A percentile compares a stretch with the other conserved stretches of the same genome.
These are phyloP conservation scores for Boloria euphrosyne DNA, from an alignment of 2,888 invertebrate species.

Conservation along the genomic window DNA sequence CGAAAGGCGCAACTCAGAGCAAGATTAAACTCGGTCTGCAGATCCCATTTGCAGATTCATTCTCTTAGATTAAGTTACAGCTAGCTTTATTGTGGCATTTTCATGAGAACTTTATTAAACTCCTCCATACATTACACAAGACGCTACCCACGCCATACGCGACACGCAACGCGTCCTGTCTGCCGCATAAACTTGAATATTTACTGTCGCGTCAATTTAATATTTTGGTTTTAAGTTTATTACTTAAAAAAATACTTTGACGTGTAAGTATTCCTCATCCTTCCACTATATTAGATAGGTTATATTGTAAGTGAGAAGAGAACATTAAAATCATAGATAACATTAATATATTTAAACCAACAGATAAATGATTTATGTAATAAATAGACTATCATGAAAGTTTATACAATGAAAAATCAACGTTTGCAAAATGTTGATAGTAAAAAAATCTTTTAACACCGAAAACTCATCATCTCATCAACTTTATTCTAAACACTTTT, in stretches of 20 bases:
- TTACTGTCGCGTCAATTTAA: conserved; percentile 20
- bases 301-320: too few relatives aligned
- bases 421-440: too few relatives aligned
- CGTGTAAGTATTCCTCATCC: neutral
- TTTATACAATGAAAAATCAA: too few relatives aligned
- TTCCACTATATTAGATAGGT: too few relatives aligned
- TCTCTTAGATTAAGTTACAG: conserved; percentile 71
- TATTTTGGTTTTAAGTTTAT: conserved; percentile 5
- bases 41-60: conserved; percentile 70
- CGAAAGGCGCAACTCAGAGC: conserved; percentile 41
- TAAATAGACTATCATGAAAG: too few relatives aligned
- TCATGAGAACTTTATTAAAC: conserved; percentile 73
- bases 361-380: too few relatives aligned
- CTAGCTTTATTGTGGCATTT: conserved; percentile 67
- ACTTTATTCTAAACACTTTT: too few relatives aligned
- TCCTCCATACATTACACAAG: conserved; percentile 56
- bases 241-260: neutral
- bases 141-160: conserved; percentile 51
- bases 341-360: too few relatives aligned
- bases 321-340: too few relatives aligned
- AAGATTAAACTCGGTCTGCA: conserved; percentile 61
- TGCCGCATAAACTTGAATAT: conserved; percentile 23
- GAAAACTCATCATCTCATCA: too few relatives aligned
- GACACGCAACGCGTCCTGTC: conserved; percentile 21
- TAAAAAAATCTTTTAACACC: too few relatives aligned